Percentiles rank a stretch among this genome's conserved stretches.
phyloP scores from a whole-genome alignment of 2,113 vertebrate species.

The Urocitellus parryii region DNA sequence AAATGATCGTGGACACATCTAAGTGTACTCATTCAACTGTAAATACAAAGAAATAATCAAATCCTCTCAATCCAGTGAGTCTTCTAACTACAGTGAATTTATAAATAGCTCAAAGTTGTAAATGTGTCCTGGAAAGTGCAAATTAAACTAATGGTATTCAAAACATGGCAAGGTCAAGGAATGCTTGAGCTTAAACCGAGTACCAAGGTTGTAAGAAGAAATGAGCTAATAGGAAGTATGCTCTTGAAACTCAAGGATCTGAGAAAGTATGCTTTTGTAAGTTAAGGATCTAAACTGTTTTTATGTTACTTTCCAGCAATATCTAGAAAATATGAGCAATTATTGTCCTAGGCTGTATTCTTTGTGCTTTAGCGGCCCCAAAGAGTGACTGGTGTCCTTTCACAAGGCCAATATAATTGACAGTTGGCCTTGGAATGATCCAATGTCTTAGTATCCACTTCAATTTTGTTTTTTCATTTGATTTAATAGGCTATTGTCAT shows the following conservation, averaged over 20 bases:
- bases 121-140: not conserved
- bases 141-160: not conserved
- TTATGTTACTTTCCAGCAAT: constrained; percentile 25
- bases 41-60: not conserved
- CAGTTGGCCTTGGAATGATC: not conserved
- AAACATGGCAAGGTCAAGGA: not conserved
- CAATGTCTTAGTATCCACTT: not conserved
- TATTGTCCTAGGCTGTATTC: not conserved
- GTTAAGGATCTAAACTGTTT: not conserved
- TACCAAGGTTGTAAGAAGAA: not conserved
- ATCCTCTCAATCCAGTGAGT: not conserved
- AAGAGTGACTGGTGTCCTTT: not conserved
- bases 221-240: not conserved
- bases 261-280: not conserved
- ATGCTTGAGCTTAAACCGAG: not conserved
- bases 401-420: not conserved
- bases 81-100: not conserved
- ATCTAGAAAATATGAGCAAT: not conserved
- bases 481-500: not conserved
- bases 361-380: not conserved
- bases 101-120: not conserved
- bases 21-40: not conserved
- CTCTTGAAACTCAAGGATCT: not conserved
- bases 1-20: not conserved
- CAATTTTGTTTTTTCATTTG: not conserved